Base-by-base conservation (phyloP, 1,140 invertebrate species). In the Drosophila watanabei region DNA sequence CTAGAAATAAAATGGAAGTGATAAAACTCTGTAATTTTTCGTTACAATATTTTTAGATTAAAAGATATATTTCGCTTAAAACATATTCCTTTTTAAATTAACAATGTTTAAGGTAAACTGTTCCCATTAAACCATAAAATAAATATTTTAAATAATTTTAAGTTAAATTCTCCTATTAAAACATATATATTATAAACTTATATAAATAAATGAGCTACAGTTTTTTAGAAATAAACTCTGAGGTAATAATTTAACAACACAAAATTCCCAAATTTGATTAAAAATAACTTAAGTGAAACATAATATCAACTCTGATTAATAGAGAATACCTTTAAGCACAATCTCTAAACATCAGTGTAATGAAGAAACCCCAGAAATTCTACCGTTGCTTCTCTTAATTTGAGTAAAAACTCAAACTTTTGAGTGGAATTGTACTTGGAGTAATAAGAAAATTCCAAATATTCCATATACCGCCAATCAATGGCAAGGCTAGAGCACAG, bases 401-500 rank as follows among this genome's bases (percentile, higher is more conserved):
- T 28, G 49, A 39, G 33, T 37, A 7, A 35, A 35, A 24, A 39
- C 28, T 46, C 9, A 4, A 32, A 46, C n/a, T 20, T 37, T 32
- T 46, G 39, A 71, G 68, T 56, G 48, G n/a, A 71, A 46, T 45
- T 39, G 20, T 57, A n/a, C 14, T 20, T 16, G 11, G 32, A 69
- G 49, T 39, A 48, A 69, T 24, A 48, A 8, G 8, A n/a, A 39
- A 49, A 28, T 35, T 33, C 20, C 51, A 33, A 35, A 24, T 58
- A 51, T 43, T 41, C 16, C 52, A 37, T 16, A 49, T 28, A 6
- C 9, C 13, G 4, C 9, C 11, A 20, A 5, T 57, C 18, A 20
- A 48, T 32, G 28, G 35, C 66, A 51, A 24, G 52, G 49, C 48
- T 52, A 48, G 51, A 43, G 43, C 51, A 71, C 13, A 35, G 35